Evolutionary conservation across 2,113 vertebrate species (phyloP), one percentile per base, ranked within the genome.

Genomic region (Nycticorax nycticorax): DNA sequence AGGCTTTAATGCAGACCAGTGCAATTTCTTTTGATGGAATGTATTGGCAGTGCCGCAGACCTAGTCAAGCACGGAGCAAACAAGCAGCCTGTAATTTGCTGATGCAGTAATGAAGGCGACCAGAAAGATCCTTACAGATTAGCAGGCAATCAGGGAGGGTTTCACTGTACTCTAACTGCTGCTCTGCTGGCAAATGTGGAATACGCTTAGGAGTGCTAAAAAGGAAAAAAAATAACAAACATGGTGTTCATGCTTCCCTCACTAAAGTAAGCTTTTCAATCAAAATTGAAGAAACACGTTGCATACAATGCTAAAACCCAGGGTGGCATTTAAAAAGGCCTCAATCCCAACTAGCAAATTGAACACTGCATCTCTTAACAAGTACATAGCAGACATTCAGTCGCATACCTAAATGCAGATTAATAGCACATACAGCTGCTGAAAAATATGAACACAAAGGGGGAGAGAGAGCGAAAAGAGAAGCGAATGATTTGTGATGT

Each of bases 361-460:
- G 52, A 78, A 63, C 19, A 0, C 78, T 83, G 88, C 74, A 76
- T 52, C 75, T 94, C 78, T 50, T 93, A 80, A 87, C 72, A 27
- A 57, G 84, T 50, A 69, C 56, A 16, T 4, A 79, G 92, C 35
- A 82, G 80, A 32, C 45, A 48, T 2, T 72, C 12, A 14, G 83
- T 43, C 37, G 5, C 91, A 77, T 43, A 92, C 88, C 89, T 92
- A 89, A 93, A 91, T 66, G 84, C 95, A 91, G 93, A 97, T 87
- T 92, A 82, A 93, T 50, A 43, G 88, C 78, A 75, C 14, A 13
- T 17, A 67, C 30, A 91, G 88, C 68, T 93, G 85, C 86, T 95
- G 92, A 53, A 57, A 53, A 94, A 84, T 9, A 75, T 0, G 27
- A 69, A 35, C 67, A 66, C 53, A 77, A 60, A 81, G 66, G 3